Evolutionary conservation across 2,888 invertebrate genomes (phyloP), one percentile per base, ranked within the genome.

Genomic region (Diaprepes abbreviatus): DNA sequence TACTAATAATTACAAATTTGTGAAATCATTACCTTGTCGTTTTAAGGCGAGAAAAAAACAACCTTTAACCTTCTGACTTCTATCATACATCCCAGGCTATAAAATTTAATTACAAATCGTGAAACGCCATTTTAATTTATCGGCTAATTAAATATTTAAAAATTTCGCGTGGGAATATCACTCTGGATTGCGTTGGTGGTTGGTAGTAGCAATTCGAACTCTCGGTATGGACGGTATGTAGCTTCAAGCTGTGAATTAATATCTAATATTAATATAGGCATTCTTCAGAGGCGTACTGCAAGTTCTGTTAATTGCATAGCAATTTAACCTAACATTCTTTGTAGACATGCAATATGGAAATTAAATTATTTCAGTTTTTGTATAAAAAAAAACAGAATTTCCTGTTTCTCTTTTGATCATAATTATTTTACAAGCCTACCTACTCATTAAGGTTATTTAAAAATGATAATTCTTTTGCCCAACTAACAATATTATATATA

Each of bases 121-220:
- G 63, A 63, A 54, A 63, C 28, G n/a, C 63, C 19, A 16, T 52
- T 63, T 38, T 54, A 63, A 63, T 52, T 52, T 63, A 63, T 52
- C 63, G 38, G 63, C 40, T 63, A 63, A 63, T 63, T 63, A 63
- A 63, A 52, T 63, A 63, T 63, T 63, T 52, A 52, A 63, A 63
- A 45, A 50, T 36, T 35, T 9, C 24, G 55, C 55, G 55, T 55
- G 55, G 55, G 55, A 55, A 55, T 55, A 55, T 55, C 55, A 55
- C 21, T 55, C 21, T 38, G 36, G 21, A 38, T 55, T 55, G 55
- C 55, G 55, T 55, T 55, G 55, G 55, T 55, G 55, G 55, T 35
- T 36, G 24, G 55, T 55, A 35, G 55, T 35, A 55, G 36, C 36
- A n/a, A 36, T 19, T 55, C 55, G 38, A 55, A 19, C 38, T 36